Evolutionary conservation across 2,888 invertebrate genomes (phyloP), one percentile per base, ranked within the genome.

Genomic region (Cryptocheilus praepositus): DNA sequence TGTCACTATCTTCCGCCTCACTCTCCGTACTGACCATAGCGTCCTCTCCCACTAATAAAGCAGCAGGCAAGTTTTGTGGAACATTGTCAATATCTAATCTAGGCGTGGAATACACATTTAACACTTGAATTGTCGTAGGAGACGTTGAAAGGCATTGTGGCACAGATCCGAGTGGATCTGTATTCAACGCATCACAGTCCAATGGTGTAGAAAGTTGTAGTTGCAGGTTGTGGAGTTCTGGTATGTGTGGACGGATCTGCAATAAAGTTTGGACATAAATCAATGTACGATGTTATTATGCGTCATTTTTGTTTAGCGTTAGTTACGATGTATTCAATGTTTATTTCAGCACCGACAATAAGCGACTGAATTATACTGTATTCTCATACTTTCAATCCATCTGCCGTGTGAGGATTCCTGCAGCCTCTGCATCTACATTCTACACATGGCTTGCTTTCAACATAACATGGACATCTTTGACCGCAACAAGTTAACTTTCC

Each of bases 341-440:
- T 18, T 46, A 16, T 28, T 46, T n/a, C 13, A 43, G 45, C 5
- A 25, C 5, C 5, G 25, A 25, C 5, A 36, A 22, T 5, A 3
- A 61, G 28, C 51, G 45, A 45, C 25, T 57, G 28, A n/a, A 61
- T 43, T n/a, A 18, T 2, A 22, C 49, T 15, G 55, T 19, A 49
- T 13, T 11, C 4, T 18, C 43, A 13, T 88, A 95, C 94, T 92
- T 95, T 95, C 82, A 94, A 92, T 64, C 95, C 95, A 87, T 94
- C 95, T 59, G 94, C 92, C 74, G 94, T 92, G 83, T 96, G 95
- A 2, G 98, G 97, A 91, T 98, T 98, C 81, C 97, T 91, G 88
- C 98, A 98, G 0, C 97, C 97, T 85, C 95, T 92, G 89, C 98
- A 98, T 87, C 95, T 94, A 89, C 98, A 98, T 81, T 95, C 95